phyloP scores from a whole-genome alignment of 2,888 invertebrate species.

The Caenorhabditis wallacei region DNA sequence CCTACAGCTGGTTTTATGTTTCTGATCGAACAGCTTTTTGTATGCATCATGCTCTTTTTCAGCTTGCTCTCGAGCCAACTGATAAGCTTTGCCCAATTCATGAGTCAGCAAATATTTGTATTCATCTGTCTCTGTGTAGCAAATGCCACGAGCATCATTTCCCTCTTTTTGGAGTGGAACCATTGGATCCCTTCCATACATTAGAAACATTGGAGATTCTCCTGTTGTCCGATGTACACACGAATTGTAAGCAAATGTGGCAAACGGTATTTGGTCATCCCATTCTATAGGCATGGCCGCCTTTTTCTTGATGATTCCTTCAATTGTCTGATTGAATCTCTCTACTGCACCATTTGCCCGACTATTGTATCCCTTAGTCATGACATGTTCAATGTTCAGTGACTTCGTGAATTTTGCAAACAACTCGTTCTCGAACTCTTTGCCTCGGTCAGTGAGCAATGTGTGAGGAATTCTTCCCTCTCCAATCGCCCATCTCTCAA shows the following conservation, averaged over 20 bases:
- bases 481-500: slow-evolving; percentile 48
- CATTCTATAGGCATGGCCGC: slow-evolving; percentile 42
- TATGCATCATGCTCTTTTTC: slow-evolving; percentile 5
- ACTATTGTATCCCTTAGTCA: slow-evolving; percentile 58
- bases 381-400: slow-evolving; percentile 16
- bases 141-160: not conserved
- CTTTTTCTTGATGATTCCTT: slow-evolving; percentile 50
- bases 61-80: not conserved
- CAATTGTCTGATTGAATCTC: slow-evolving; percentile 60
- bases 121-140: slow-evolving; percentile 28
- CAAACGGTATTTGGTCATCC: slow-evolving; percentile 61
- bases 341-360: slow-evolving; percentile 65
- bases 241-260: slow-evolving; percentile 66
- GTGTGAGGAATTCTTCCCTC: slow-evolving; percentile 46
- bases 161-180: not conserved
- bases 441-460: slow-evolving; percentile 55
- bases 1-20: slow-evolving; percentile 13
- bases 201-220: slow-evolving; percentile 52
- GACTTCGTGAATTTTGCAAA: slow-evolving; percentile 42
- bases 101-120: slow-evolving; percentile 22
- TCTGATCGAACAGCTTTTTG: slow-evolving; percentile 47
- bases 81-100: slow-evolving; percentile 1
- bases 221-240: slow-evolving; percentile 53
- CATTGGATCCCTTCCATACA: slow-evolving; percentile 52
- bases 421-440: slow-evolving; percentile 43